These are phyloP conservation scores for Vireo altiloquus DNA, from an alignment of 2,113 vertebrate genomes.

Conservation along the genomic window DNA sequence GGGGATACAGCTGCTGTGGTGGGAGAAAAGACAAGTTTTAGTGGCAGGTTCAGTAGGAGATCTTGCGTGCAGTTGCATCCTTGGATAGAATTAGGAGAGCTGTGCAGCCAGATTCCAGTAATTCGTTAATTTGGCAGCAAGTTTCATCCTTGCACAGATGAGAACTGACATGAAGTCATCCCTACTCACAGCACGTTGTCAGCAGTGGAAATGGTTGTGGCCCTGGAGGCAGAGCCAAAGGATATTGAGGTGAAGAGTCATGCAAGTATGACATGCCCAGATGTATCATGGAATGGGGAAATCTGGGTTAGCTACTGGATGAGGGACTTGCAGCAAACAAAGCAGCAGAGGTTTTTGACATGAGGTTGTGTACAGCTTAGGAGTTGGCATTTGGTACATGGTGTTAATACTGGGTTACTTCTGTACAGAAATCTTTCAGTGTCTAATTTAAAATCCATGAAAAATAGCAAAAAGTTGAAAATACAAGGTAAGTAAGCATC, in stretches of 20 bases:
- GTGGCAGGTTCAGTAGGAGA: neutral
- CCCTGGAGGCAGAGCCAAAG: neutral
- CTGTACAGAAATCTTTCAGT: neutral
- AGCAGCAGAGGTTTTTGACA: neutral
- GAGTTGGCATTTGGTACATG: neutral
- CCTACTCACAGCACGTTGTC: fast-evolving
- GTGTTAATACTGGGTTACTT: neutral
- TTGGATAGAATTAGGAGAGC: neutral
- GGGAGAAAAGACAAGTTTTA: neutral
- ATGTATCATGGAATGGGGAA: neutral
- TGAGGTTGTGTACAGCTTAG: neutral
- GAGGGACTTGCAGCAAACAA: neutral
- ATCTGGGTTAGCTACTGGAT: neutral
- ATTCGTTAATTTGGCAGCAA: neutral
- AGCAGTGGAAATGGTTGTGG: neutral
- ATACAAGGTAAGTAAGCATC: neutral
- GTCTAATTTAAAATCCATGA: neutral
- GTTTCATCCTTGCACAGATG: neutral
- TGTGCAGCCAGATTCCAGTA: neutral
- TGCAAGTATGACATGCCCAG: neutral
- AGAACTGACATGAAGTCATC: neutral
- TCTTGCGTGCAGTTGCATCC: neutral
- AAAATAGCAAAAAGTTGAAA: neutral
- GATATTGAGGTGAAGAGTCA: neutral
- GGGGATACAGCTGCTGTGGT: neutral